Base-by-base conservation (phyloP, 1,140 invertebrate genomes). In the Pygmarrhopalites habei region DNA sequence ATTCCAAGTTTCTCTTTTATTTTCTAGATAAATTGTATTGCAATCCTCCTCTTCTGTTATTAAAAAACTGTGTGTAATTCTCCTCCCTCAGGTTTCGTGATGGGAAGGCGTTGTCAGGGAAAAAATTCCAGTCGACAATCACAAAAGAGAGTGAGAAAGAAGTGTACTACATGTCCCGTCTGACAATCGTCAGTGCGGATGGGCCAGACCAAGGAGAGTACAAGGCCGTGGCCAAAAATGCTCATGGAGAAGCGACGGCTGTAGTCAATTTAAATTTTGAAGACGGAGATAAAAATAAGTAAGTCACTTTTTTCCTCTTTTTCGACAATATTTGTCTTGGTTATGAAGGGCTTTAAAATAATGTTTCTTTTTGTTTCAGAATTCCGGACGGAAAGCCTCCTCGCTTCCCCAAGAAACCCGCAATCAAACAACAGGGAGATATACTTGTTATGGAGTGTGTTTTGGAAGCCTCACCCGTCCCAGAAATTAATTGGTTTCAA, bases 211-310 rank as follows among this genome's bases (percentile, higher is more conserved):
- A 86, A 71, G 95, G 95, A 65, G 90, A 95, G 75, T 98, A 98
- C 78, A 89, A 86, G 75, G 92, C 91, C 60, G 81, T 90, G 19
- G 94, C 93, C 47, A 90, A 85, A 79, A 98, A 97, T 78, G 87
- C 86, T 73, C 85, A 89, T 70, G 95, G 95, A 65, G 88, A 92
- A 78, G 91, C 90, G 56, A 84, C 87, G 43, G 91, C 95, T 46
- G 94, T 90, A 66, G 95, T 98, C 74, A 96, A 95, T 80, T 81
- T 98, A 19, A 97, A 95, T 80, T 94, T 95, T 77, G 89, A 92
- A 79, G 88, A 87, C 73, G 85, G 85, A 71, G 88, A 86, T 69
- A 91, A 87, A 80, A 85, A 85, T 68, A 91, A 90, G 88, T 90
- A 86, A 83, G 51, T 25, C 7, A 12, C 23, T 32, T 10, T n/a